Percentiles rank a stretch among this genome's conserved stretches.
phyloP scores from a whole-genome alignment of 2,888 invertebrate genomes.

The Auanema sp. region DNA sequence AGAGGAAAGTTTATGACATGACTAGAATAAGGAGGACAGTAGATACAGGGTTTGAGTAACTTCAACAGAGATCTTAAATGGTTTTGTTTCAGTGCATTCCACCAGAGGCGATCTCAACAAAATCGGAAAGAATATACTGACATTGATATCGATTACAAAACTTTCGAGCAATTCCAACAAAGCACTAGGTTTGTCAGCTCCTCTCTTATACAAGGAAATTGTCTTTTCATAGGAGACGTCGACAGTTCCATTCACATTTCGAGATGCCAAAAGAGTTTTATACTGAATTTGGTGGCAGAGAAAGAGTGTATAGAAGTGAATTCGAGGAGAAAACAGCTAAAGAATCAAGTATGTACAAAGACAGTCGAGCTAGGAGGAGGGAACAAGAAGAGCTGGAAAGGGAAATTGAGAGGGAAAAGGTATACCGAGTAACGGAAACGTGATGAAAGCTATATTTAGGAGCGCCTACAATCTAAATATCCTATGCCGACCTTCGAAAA shows the following conservation, averaged over 20 bases:
- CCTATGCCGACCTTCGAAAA: constrained; percentile 58
- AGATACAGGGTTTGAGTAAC: constrained; percentile 3
- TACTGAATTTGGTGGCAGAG: constrained; percentile 41
- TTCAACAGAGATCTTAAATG: neutral
- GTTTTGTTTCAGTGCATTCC: neutral
- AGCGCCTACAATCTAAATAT: constrained; percentile 38
- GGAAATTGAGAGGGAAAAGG: constrained; percentile 46
- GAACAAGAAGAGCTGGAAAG: constrained; percentile 52
- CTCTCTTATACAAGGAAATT: no score
- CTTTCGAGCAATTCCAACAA: constrained; percentile 59
- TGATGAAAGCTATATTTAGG: constrained; percentile 10
- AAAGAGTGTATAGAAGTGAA: constrained; percentile 39
- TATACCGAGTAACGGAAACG: neutral
- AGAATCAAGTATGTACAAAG: constrained; percentile 41
- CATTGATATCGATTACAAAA: constrained; percentile 59
- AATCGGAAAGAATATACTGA: constrained; percentile 50
- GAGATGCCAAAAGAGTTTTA: constrained; percentile 55
- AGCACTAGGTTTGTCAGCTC: constrained; percentile 29
- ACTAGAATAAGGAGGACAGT: constrained; percentile 23
- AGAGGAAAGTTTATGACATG: constrained; percentile 43
- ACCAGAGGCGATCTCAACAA: neutral
- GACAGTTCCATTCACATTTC: constrained; percentile 44
- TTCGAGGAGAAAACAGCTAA: constrained; percentile 40
- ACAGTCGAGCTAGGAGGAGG: constrained; percentile 47
- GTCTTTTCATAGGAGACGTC: constrained; percentile 27